These are phyloP conservation scores for Pelmatolapia mariae DNA, from an alignment of 2,113 vertebrate species.

Conservation along the genomic window DNA sequence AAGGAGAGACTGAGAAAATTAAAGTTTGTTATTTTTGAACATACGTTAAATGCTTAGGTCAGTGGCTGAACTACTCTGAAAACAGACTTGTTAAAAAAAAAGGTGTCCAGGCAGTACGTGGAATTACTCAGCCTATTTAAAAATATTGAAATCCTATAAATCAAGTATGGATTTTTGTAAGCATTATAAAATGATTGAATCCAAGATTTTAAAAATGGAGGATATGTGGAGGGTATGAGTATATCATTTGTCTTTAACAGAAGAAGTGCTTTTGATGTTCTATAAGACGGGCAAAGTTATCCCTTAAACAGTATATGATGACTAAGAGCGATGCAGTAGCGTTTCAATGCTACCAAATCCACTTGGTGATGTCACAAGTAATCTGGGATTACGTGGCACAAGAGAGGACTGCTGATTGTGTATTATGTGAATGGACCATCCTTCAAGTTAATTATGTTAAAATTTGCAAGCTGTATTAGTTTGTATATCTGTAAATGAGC, in stretches of 20 bases:
- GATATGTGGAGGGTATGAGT: not conserved
- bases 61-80: not conserved
- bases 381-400: slow-evolving; percentile 34
- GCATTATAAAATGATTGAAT: not conserved
- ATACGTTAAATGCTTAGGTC: not conserved
- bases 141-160: not conserved
- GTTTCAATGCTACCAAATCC: not conserved
- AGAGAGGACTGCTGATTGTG: not conserved
- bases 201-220: not conserved
- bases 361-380: slow-evolving; percentile 40
- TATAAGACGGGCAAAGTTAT: not conserved
- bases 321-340: not conserved
- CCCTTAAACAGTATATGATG: not conserved
- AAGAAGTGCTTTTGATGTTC: not conserved
- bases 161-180: not conserved
- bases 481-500: not conserved
- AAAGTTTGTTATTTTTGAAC: not conserved
- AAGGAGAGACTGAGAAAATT: not conserved
- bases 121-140: not conserved
- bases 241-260: not conserved
- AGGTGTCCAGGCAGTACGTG: not conserved
- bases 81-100: not conserved
- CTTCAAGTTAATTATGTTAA: not conserved
- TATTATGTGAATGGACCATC: not conserved
- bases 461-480: not conserved